Conservation (phyloP, 2,888 invertebrate species). For the Pachliopta kotzebuea region DNA sequence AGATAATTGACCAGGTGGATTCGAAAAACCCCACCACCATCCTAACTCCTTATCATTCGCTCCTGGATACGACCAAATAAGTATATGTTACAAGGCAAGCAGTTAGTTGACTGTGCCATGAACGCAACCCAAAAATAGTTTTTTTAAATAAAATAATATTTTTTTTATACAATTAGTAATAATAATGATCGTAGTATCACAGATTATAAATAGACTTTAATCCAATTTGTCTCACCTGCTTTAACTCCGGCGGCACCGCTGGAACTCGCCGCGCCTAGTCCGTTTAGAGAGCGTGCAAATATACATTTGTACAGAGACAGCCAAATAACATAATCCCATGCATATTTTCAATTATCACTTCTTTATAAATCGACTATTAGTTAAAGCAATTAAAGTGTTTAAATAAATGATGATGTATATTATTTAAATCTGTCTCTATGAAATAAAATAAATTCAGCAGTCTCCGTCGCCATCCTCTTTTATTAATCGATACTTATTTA, state of each 20-base stretch:
- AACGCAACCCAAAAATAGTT: too few relatives aligned
- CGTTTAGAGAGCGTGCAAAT: conserved; percentile 34
- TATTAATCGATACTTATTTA: neutral
- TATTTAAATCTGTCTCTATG: neutral
- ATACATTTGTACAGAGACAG: conserved; percentile 9
- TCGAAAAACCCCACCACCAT: too few relatives aligned
- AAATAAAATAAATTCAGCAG: neutral
- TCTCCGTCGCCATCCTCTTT: neutral
- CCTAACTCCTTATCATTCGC: too few relatives aligned
- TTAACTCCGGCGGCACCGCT: conserved; percentile 62
- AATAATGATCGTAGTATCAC: neutral
- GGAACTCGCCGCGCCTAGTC: conserved; percentile 67
- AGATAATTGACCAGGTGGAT: too few relatives aligned
- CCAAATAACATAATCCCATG: neutral
- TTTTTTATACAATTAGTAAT: too few relatives aligned
- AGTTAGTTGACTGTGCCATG: too few relatives aligned
- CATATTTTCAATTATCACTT: neutral
- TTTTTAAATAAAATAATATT: too few relatives aligned
- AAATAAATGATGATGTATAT: neutral
- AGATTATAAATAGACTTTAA: conserved; percentile 13
- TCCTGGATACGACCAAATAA: too few relatives aligned
- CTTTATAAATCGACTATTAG: neutral
- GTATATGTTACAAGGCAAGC: too few relatives aligned
- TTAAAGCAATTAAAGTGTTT: too few relatives aligned
- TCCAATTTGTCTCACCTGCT: conserved; percentile 70